These are phyloP conservation scores for Brachionus manjavacas DNA, from an alignment of 1,140 invertebrate genomes.

Conservation along the genomic window DNA sequence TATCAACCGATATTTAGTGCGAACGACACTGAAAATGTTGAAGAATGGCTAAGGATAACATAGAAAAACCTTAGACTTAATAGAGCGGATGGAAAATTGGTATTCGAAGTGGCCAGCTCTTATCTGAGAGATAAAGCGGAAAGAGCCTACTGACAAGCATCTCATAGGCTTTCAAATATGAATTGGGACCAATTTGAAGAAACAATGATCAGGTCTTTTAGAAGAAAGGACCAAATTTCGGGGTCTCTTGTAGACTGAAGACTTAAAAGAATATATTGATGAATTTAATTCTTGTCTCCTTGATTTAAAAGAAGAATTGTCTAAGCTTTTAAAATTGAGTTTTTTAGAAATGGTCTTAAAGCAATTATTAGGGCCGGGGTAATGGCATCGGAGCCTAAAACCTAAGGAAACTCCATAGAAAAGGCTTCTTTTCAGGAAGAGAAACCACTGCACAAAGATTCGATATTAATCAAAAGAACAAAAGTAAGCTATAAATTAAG, in stretches of 20 bases:
- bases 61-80: background rate
- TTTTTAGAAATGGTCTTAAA: slow-evolving; percentile 2
- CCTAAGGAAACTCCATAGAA: background rate
- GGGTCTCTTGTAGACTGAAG: background rate
- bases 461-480: background rate
- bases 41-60: background rate
- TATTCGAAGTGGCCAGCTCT: background rate
- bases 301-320: slow-evolving; percentile 15
- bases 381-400: background rate
- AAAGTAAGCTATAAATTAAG: background rate
- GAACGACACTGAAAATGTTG: background rate
- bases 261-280: background rate
- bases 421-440: background rate
- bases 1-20: background rate
- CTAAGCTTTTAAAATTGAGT: slow-evolving; percentile 24
- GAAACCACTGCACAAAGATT: background rate
- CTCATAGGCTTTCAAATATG: background rate
- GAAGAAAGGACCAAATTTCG: background rate
- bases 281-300: slow-evolving; percentile 26
- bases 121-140: slow-evolving; percentile 16
- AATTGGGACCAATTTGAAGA: slow-evolving; percentile 10
- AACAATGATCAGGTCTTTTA: background rate
- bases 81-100: background rate
- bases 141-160: background rate
- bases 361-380: background rate